Percentiles rank a stretch among this genome's conserved stretches.
phyloP scores from a whole-genome alignment of 2,888 invertebrate genomes.

The Myopa tessellatipennis region DNA sequence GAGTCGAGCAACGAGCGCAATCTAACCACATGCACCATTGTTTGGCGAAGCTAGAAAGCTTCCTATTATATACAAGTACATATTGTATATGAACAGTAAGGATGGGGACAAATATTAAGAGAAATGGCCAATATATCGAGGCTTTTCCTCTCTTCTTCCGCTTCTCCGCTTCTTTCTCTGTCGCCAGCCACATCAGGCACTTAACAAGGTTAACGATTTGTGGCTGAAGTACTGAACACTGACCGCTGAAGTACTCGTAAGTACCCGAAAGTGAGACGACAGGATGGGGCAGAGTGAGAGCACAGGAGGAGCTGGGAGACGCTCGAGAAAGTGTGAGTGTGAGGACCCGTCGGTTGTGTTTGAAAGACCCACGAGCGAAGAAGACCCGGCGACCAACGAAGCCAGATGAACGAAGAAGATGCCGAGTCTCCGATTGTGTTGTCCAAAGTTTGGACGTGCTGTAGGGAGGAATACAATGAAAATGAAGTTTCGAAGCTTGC shows the following conservation, averaged over 20 bases:
- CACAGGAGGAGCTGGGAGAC: neutral
- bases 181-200: constrained; percentile 38
- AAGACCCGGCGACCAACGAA: neutral
- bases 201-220: constrained; percentile 63
- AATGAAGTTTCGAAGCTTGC: constrained; percentile 6
- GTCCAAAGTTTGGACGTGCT: neutral
- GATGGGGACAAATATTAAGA: constrained; percentile 24
- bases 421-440: constrained; percentile 39
- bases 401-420: too few species aligned
- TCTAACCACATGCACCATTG: constrained; percentile 10
- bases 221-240: constrained; percentile 35
- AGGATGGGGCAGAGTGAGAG: neutral
- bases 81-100: neutral
- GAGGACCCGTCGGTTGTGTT: constrained; percentile 38
- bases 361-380: constrained; percentile 52
- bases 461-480: neutral
- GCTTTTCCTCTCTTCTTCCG: neutral
- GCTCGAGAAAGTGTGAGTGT: constrained; percentile 44
- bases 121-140: constrained; percentile 20
- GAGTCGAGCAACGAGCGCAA: neutral
- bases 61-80: neutral
- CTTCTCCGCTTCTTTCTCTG: neutral
- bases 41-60: constrained; percentile 19
- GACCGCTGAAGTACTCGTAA: constrained; percentile 48
- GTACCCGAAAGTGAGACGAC: neutral